Evolutionary conservation across 1,140 invertebrate genomes (phyloP).

Genomic region (Whitmania pigra): DNA sequence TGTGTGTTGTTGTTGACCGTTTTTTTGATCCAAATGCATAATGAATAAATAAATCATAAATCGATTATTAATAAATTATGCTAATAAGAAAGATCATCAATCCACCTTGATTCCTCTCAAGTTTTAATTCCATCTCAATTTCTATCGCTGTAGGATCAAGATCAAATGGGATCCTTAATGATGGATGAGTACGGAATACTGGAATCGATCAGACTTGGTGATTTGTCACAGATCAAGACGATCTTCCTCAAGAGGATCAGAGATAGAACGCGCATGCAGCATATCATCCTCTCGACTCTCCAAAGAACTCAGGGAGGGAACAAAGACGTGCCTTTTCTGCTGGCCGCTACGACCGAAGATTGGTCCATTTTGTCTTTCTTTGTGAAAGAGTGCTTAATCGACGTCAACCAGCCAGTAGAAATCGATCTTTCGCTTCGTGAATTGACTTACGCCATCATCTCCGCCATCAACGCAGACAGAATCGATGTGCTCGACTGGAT

Average conservation of each 20-base stretch:
- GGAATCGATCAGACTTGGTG: neutral
- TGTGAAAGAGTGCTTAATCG: slow-evolving; percentile 13
- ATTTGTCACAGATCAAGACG: neutral
- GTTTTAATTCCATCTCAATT: neutral
- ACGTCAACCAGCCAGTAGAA: slow-evolving; percentile 19
- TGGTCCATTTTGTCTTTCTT: slow-evolving; percentile 21
- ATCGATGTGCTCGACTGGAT: neutral
- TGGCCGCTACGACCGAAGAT: slow-evolving; percentile 21
- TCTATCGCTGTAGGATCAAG: neutral
- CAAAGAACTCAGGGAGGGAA: neutral
- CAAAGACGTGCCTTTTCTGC: slow-evolving; percentile 20
- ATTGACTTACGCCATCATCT: neutral
- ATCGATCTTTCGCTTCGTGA: neutral
- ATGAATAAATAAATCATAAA: too few species aligned
- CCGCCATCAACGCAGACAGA: neutral
- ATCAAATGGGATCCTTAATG: neutral
- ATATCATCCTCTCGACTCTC: neutral
- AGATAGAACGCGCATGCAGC: neutral
- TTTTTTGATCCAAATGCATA: too few species aligned
- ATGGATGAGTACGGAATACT: slow-evolving; percentile 3
- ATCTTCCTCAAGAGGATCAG: neutral
- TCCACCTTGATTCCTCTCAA: too few species aligned
- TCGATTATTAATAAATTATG: too few species aligned
- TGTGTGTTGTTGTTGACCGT: too few species aligned
- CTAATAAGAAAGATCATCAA: too few species aligned